Base-by-base conservation (phyloP, 2,888 invertebrate genomes). In the Cephonodes hylas region DNA sequence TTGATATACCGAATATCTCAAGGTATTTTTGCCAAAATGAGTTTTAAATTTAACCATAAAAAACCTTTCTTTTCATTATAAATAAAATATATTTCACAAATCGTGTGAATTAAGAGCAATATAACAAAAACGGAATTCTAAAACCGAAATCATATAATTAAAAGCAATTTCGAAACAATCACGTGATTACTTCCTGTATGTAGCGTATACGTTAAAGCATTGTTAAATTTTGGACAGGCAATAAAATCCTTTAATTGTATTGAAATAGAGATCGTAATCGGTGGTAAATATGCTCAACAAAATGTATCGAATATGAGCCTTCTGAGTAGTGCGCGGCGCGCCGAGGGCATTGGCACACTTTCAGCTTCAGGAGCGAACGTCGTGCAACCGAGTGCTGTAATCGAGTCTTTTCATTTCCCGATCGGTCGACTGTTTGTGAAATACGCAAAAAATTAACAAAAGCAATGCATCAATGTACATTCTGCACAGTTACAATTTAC, bases 261-360 rank as follows among this genome's bases (percentile, higher is more conserved):
- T 18, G 31, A 8, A 18, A 53, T 31, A 31, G 18, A 53, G 53
- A 31, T 53, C 18, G 18, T n/a, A 31, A 53, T 53, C 25, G 31
- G 8, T 31, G 18, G 18, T 6, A 53, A 53, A 53, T 48, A 53
- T 53, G 27, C 3, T 53, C 27, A 31, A 18, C 53, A 58, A 7
- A 22, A 34, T 4, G 23, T 27, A 53, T 31, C 53, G 53, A 31
- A 23, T 45, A 45, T 57, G 71, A 76, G 75, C 74, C 74, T 77
- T 73, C 78, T 66, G 66, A 64, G 61, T 64, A 65, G 60, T 65
- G 59, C 38, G 38, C 38, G 38, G 38, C 38, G 67, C 62, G 63
- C 63, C 69, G 75, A 77, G 83, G 82, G 74, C 83, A 73, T 68
- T 72, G 83, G 71, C 86, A 79, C 74, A 83, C 84, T 86, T 86